A percentile compares a stretch with the other conserved stretches of the same genome.
phyloP scores from a whole-genome alignment of 2,888 invertebrate genomes.

The Chymomyza amoena region DNA sequence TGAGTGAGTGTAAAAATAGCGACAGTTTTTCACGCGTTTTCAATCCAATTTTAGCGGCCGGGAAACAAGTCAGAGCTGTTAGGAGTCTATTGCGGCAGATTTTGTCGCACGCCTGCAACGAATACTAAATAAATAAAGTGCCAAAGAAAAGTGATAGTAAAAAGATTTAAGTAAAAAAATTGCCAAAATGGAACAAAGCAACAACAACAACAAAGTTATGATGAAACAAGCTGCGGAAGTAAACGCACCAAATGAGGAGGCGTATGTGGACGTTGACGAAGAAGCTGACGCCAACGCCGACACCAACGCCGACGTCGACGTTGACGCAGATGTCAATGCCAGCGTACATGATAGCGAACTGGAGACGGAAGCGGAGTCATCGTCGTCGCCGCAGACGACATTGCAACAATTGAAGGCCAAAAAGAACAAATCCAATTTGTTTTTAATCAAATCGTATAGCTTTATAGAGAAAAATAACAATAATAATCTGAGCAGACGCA shows the following conservation, averaged over 20 bases:
- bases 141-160: constrained; percentile 4
- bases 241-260: neutral
- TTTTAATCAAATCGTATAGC: constrained; percentile 65
- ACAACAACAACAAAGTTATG: constrained; percentile 3
- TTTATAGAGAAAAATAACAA: constrained; percentile 50
- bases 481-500: constrained; percentile 21
- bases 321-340: constrained; percentile 4
- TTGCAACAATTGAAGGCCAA: constrained; percentile 57
- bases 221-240: neutral
- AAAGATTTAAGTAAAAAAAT: neutral
- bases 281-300: neutral
- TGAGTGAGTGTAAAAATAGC: neutral
- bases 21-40: neutral
- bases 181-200: neutral
- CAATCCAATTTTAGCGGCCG: neutral
- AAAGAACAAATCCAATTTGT: constrained; percentile 67
- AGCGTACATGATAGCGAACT: constrained; percentile 17
- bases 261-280: constrained; percentile 1
- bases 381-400: constrained; percentile 6
- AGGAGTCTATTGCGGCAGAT: neutral
- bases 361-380: constrained; percentile 18
- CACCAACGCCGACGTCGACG: neutral
- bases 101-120: too few species aligned
- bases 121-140: neutral
- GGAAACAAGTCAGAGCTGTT: neutral